A percentile compares a stretch with the other conserved stretches of the same genome.
Evolutionary conservation across 2,113 vertebrate genomes (phyloP).

Genomic region (Uria lomvia): DNA sequence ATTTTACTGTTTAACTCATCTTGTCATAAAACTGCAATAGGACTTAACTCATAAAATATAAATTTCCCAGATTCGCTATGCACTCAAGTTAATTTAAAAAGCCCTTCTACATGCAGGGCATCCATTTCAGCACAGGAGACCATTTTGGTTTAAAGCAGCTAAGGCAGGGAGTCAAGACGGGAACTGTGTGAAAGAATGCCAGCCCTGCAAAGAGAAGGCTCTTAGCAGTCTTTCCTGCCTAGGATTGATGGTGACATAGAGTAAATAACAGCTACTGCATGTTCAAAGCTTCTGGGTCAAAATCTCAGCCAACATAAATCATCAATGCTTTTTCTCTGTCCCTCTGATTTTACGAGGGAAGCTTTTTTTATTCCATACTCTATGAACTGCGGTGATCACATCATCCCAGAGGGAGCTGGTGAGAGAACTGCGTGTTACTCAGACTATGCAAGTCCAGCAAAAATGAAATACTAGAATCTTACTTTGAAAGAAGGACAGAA

Average conservation of each 20-base stretch:
- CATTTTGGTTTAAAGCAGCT: not conserved
- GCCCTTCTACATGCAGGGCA: not conserved
- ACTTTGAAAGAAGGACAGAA: not conserved
- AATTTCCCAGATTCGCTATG: not conserved
- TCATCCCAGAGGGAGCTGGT: not conserved
- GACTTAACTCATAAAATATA: not conserved
- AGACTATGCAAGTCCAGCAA: not conserved
- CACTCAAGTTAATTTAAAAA: not conserved
- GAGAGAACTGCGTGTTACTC: not conserved
- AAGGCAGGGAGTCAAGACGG: not conserved
- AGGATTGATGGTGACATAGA: not conserved
- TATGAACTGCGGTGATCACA: not conserved
- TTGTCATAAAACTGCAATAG: not conserved
- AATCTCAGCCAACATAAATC: slow-evolving; percentile 14
- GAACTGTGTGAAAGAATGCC: not conserved
- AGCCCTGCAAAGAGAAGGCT: not conserved
- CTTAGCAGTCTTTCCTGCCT: not conserved
- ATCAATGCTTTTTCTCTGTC: not conserved
- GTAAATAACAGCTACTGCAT: slow-evolving; percentile 14
- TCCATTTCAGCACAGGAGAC: not conserved
- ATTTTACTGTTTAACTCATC: slow-evolving; percentile 11
- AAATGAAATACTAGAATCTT: not conserved
- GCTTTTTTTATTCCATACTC: not conserved
- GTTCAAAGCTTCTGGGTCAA: slow-evolving; percentile 33
- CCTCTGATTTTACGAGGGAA: not conserved